Base-by-base conservation (phyloP, 2,888 invertebrate genomes). In the Pantelozetes paolii region DNA sequence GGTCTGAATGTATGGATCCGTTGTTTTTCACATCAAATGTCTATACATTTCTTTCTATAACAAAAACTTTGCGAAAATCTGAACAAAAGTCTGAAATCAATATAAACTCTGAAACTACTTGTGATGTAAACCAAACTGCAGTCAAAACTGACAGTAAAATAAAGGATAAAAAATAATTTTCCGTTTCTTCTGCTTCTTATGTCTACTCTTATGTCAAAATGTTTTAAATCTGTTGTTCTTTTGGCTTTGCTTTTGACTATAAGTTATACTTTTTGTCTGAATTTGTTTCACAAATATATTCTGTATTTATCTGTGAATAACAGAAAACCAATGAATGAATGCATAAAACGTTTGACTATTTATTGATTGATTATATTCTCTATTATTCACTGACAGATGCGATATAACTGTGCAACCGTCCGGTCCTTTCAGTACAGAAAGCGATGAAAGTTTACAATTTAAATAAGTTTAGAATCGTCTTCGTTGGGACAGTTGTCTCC, bases 381-480 rank as follows among this genome's bases (percentile, higher is more conserved):
- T 54, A 23, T 13, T 54, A 26, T 20, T 36, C 36, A 54, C 26
- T 5, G n/a, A 54, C 54, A 54, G 54, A 54, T 54, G 54, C 54
- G 26, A 54, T 54, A 54, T 26, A 8, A 54, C 54, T 54, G 23
- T 23, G 13, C 11, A 26, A 13, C 54, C 20, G 20, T 54, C 54
- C 54, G 9, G 36, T 40, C 23, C 42, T 6, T 67, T 40, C 23
- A 42, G 23, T 2, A 23, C 6, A 36, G 20, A 1, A 67, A 20
- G 40, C 11, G 67, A 67, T 67, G 67, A 67, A 23, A 67, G 67
- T 67, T 23, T 67, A 67, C 32, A 67, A 67, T 40, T 23, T 40
- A 36, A 67, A 67, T 36, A 67, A 67, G 42, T 23, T 67, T 5
- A 18, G 67, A 67, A 5, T 67, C 15, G 67, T 40, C 1, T 67